Percentiles rank a stretch among this genome's conserved stretches.
phyloP scores from a whole-genome alignment of 2,888 invertebrate species.

The Artemia sp. region DNA sequence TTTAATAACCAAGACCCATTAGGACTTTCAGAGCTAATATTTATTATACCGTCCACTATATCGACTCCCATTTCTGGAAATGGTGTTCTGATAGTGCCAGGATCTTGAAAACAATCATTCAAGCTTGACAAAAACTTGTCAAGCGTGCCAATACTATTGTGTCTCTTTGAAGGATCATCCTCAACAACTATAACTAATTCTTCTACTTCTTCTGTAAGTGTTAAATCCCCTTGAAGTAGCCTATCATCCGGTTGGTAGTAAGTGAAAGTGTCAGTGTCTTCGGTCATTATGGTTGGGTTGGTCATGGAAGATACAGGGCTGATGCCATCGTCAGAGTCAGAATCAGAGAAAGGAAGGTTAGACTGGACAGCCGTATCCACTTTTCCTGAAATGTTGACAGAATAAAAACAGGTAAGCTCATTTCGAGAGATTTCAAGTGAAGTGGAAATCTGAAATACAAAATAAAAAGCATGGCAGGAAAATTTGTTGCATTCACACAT shows the following conservation, averaged over 20 bases:
- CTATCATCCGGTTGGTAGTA: background rate
- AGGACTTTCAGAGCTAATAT: background rate
- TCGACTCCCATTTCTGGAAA: constrained; percentile 11
- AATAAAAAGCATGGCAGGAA: no score
- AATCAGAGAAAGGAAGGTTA: background rate
- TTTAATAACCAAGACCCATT: no score
- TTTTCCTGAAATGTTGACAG: background rate
- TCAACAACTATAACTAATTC: background rate
- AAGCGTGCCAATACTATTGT: background rate
- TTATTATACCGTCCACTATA: background rate
- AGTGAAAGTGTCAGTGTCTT: background rate
- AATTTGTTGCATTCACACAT: no score
- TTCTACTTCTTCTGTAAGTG: constrained; percentile 12
- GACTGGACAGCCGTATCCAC: constrained; percentile 1
- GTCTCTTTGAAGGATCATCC: background rate
- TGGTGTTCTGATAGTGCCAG: background rate
- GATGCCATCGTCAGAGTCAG: constrained; percentile 1
- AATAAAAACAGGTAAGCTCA: no score
- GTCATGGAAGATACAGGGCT: background rate
- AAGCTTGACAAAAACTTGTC: constrained; percentile 5
- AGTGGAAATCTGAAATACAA: no score
- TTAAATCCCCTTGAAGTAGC: background rate
- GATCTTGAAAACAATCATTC: background rate
- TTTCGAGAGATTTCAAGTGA: no score
- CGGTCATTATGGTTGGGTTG: background rate